phyloP scores from a whole-genome alignment of 2,797 vertebrate species.

The Psittacula derbiana region DNA sequence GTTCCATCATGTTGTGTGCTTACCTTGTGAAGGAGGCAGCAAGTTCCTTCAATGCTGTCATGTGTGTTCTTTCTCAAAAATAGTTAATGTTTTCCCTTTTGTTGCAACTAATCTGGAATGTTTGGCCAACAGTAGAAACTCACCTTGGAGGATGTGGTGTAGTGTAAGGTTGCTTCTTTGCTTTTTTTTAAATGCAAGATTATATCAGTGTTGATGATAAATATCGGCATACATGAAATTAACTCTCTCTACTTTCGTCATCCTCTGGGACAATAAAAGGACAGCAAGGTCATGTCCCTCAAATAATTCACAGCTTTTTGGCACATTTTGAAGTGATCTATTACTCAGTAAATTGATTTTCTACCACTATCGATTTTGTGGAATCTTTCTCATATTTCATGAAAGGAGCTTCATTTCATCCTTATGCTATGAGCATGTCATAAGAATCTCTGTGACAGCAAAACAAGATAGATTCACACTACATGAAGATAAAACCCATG shows the following conservation, averaged over 20 bases:
- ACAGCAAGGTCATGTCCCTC: not conserved
- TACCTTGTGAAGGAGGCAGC: not conserved
- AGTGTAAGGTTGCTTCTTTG: not conserved
- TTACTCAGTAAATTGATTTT: constrained; percentile 14
- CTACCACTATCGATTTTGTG: not conserved
- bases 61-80: not conserved
- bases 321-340: not conserved
- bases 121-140: not conserved
- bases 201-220: not conserved
- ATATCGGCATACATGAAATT: not conserved
- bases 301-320: not conserved
- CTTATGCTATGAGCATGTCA: not conserved
- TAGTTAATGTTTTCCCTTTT: not conserved
- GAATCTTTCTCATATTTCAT: not conserved
- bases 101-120: not conserved
- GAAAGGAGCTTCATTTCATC: not conserved
- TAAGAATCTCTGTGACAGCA: not conserved
- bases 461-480: not conserved
- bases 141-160: not conserved
- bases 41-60: not conserved
- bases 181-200: not conserved
- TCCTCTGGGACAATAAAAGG: not conserved
- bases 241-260: not conserved
- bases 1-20: not conserved
- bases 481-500: not conserved